Evolutionary conservation across 2,113 vertebrate species (phyloP).

Genomic region (Pelecanus crispus): DNA sequence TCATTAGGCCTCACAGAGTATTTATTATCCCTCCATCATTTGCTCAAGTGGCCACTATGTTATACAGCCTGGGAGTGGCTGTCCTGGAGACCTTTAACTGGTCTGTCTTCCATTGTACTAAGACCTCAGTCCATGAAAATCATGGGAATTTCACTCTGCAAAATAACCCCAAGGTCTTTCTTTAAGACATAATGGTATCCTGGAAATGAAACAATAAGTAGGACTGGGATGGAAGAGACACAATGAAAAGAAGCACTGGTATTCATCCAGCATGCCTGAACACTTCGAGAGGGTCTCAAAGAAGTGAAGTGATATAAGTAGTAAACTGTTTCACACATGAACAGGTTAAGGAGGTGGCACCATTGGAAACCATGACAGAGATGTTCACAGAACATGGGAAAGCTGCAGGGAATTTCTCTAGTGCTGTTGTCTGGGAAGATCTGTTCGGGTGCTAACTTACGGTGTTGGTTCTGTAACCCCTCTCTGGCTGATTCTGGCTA

Average conservation of each 20-base stretch:
- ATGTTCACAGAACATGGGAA: not conserved
- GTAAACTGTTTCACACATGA: not conserved
- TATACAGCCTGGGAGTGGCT: not conserved
- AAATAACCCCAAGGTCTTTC: not conserved
- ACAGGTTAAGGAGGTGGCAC: not conserved
- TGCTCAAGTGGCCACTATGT: not conserved
- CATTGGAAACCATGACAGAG: not conserved
- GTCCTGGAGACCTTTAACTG: not conserved
- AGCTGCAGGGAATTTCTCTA: not conserved
- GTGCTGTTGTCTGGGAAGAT: not conserved
- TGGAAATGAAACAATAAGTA: not conserved
- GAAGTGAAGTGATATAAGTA: not conserved
- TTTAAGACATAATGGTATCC: not conserved
- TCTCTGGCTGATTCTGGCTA: not conserved
- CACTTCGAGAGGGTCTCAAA: not conserved
- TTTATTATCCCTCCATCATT: not conserved
- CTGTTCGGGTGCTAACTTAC: not conserved
- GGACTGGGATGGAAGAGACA: not conserved
- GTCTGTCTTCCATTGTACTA: not conserved
- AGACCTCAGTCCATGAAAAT: not conserved
- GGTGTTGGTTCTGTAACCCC: not conserved
- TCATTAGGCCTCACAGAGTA: not conserved
- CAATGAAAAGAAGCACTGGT: not conserved
- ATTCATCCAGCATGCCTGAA: not conserved
- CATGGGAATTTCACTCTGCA: not conserved